Conservation (phyloP, 2,113 vertebrate genomes). For the Nothobranchius furzeri region DNA sequence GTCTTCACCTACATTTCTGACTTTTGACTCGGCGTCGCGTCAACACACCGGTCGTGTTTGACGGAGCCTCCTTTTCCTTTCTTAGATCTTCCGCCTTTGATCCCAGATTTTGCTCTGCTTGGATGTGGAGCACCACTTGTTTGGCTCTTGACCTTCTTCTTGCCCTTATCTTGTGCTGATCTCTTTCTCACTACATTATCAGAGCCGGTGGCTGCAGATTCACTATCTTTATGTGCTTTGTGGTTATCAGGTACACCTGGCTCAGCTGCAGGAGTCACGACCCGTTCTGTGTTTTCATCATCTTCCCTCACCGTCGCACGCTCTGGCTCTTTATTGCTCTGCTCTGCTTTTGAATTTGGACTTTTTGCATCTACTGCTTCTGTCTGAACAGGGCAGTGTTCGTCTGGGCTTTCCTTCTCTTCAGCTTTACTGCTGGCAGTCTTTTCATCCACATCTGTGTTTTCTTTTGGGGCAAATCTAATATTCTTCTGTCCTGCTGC, state of each 20-base stretch:
- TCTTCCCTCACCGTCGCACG: constrained; percentile 34
- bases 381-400: constrained; percentile 12
- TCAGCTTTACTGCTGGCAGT: constrained; percentile 10
- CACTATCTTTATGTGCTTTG: constrained; percentile 46
- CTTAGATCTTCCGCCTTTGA: constrained; percentile 36
- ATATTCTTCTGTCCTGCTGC: constrained; percentile 27
- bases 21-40: not conserved
- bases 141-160: constrained; percentile 61
- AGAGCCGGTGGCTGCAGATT: constrained; percentile 27
- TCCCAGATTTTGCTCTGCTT: constrained; percentile 28
- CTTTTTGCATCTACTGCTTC: constrained; percentile 30
- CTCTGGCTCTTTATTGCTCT: constrained; percentile 32
- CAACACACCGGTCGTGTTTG: constrained; percentile 22
- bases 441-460: constrained; percentile 11
- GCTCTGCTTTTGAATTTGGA: constrained; percentile 38
- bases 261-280: constrained; percentile 9
- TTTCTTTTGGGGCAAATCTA: constrained; percentile 33
- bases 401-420: constrained; percentile 24
- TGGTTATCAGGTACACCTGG: constrained; percentile 26
- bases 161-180: constrained; percentile 49
- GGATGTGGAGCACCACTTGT: constrained; percentile 27
- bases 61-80: constrained; percentile 38
- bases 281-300: constrained; percentile 34
- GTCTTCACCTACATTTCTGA: not conserved
- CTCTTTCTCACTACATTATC: constrained; percentile 56